Conservation (phyloP, 2,888 invertebrate species). For the Alloplasta piceator region DNA sequence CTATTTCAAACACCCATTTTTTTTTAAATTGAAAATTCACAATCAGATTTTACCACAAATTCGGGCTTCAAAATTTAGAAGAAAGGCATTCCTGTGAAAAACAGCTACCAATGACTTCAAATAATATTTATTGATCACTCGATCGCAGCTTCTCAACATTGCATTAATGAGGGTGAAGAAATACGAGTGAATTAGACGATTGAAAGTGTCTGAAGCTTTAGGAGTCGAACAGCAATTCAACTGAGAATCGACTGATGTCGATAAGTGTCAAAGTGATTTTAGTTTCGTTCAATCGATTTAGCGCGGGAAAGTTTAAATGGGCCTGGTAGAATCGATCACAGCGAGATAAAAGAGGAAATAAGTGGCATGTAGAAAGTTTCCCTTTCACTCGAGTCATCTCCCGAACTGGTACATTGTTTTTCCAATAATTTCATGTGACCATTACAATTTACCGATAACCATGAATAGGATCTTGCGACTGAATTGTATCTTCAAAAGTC, state of each 20-base stretch:
- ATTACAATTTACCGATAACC: background rate
- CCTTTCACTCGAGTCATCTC: slow-evolving; percentile 29
- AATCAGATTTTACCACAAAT: too few relatives aligned
- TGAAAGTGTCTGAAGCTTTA: slow-evolving; percentile 7
- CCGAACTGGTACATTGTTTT: background rate
- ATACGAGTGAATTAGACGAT: background rate
- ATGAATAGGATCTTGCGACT: too few relatives aligned
- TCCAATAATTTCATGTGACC: slow-evolving; percentile 8
- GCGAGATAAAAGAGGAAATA: background rate
- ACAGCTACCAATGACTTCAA: too few relatives aligned
- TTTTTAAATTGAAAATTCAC: too few relatives aligned
- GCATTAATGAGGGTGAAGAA: too few relatives aligned
- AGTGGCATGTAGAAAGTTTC: slow-evolving; percentile 37
- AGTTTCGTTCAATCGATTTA: slow-evolving; percentile 19
- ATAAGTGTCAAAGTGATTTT: background rate
- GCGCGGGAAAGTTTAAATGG: slow-evolving; percentile 11
- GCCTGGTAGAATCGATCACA: background rate
- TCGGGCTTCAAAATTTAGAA: too few relatives aligned
- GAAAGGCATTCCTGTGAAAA: too few relatives aligned
- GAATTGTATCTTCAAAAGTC: too few relatives aligned
- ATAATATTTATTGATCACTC: too few relatives aligned
- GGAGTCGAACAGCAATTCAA: slow-evolving; percentile 1
- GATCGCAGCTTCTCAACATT: too few relatives aligned
- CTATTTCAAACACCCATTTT: too few relatives aligned
- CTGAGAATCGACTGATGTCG: slow-evolving; percentile 7